phyloP scores from a whole-genome alignment of 2,888 invertebrate genomes.

The Pegoplata infirma region DNA sequence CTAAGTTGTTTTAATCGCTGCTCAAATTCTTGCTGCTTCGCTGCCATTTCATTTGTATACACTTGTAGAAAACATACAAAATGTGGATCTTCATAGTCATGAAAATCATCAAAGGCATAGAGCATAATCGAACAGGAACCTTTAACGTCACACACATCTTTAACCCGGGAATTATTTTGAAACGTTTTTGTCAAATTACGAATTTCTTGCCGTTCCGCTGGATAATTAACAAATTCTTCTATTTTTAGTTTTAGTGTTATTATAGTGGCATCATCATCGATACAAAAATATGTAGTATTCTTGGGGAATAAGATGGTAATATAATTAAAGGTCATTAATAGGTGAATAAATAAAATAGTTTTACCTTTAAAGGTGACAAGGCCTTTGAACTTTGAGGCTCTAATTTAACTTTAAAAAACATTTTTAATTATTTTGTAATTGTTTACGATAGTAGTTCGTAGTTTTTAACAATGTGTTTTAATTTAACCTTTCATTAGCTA shows the following conservation, averaged over 20 bases:
- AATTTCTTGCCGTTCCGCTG: constrained; percentile 50
- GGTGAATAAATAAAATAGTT: neutral
- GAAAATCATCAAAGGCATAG: constrained; percentile 31
- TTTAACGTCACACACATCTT: constrained; percentile 27
- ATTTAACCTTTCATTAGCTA: neutral
- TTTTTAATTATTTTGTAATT: constrained; percentile 15
- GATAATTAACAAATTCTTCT: constrained; percentile 43
- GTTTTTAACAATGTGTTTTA: neutral
- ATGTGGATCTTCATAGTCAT: constrained; percentile 15
- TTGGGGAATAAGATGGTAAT: neutral
- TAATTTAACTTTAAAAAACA: constrained; percentile 60
- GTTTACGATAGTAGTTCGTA: neutral
- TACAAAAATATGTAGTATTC: constrained; percentile 45
- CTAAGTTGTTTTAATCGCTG: neutral
- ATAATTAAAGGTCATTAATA: neutral
- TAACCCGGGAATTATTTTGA: constrained; percentile 17
- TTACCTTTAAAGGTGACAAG: constrained; percentile 28
- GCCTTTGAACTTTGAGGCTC: constrained; percentile 36
- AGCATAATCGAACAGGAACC: constrained; percentile 54
- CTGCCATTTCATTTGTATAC: constrained; percentile 46
- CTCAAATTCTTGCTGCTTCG: constrained; percentile 47
- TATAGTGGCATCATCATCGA: constrained; percentile 52
- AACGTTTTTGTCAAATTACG: constrained; percentile 40
- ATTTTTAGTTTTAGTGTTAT: constrained; percentile 44
- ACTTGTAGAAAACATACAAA: constrained; percentile 57